phyloP scores from a whole-genome alignment of 2,797 vertebrate genomes.

The Sciurus carolinensis region DNA sequence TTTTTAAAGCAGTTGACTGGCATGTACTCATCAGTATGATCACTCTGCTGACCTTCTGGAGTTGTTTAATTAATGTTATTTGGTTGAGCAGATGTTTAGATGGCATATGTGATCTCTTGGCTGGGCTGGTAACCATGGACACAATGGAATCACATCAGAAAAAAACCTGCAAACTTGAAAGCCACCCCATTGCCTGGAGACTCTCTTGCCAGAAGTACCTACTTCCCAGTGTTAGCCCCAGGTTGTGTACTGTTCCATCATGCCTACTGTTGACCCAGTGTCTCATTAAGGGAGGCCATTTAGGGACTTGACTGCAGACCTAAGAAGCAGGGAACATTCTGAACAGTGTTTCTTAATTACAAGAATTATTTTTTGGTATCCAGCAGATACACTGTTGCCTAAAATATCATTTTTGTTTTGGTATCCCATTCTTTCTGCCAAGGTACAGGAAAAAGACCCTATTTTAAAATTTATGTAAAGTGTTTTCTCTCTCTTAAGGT shows the following conservation, averaged over 20 bases:
- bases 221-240: background rate
- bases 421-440: slow-evolving; percentile 26
- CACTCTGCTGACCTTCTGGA: background rate
- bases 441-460: background rate
- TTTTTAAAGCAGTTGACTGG: background rate
- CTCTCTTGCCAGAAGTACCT: background rate
- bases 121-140: slow-evolving; percentile 8
- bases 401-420: slow-evolving; percentile 55
- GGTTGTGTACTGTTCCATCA: background rate
- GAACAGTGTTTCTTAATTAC: background rate
- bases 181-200: background rate
- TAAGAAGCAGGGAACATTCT: background rate
- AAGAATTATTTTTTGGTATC: background rate
- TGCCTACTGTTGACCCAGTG: background rate
- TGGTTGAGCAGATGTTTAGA: background rate
- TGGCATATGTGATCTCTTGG: background rate
- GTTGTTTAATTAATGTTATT: background rate
- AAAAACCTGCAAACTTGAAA: background rate
- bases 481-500: slow-evolving; percentile 64
- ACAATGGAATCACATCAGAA: background rate
- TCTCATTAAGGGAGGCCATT: background rate
- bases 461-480: slow-evolving; percentile 60
- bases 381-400: background rate
- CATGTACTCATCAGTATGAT: background rate
- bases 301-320: background rate